Conservation (phyloP, 2,113 vertebrate species). For the Solea senegalensis region DNA sequence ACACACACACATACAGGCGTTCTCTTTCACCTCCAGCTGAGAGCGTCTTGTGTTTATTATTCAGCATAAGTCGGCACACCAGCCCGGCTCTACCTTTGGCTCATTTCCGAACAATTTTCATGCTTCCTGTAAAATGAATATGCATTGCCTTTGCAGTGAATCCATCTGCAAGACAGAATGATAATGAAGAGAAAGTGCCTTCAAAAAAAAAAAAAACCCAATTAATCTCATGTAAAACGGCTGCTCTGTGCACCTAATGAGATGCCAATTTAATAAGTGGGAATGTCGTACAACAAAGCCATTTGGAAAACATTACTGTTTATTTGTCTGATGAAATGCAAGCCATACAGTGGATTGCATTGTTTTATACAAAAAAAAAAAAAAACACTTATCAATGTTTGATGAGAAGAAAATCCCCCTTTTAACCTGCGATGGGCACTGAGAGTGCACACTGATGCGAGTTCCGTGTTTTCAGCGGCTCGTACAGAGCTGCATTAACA, state of each 20-base stretch:
- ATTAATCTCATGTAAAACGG: constrained; percentile 82
- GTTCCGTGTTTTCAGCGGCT: constrained; percentile 21
- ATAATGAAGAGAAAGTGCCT: constrained; percentile 81
- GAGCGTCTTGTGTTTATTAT: constrained; percentile 54
- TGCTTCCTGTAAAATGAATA: constrained; percentile 80
- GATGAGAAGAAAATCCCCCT: constrained; percentile 19
- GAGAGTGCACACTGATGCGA: neutral
- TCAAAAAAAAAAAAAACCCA: constrained; percentile 51
- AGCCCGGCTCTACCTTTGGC: constrained; percentile 72
- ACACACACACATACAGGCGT: constrained; percentile 18
- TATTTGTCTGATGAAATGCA: constrained; percentile 74
- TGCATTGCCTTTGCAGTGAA: constrained; percentile 74
- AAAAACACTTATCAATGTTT: constrained; percentile 44
- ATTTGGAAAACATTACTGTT: constrained; percentile 80
- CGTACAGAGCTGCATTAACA: constrained; percentile 12
- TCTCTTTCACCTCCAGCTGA: constrained; percentile 52
- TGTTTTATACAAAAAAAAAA: constrained; percentile 22
- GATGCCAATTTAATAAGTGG: constrained; percentile 79
- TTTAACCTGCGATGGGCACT: constrained; percentile 5
- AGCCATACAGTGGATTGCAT: constrained; percentile 59
- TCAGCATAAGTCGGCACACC: constrained; percentile 52
- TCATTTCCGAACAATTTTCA: constrained; percentile 75
- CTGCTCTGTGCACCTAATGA: constrained; percentile 78
- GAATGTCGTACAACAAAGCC: constrained; percentile 79
- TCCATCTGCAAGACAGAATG: constrained; percentile 78